Evolutionary conservation across 2,113 vertebrate genomes (phyloP), one percentile per base, ranked within the genome.

Genomic region (Salminus brasiliensis): DNA sequence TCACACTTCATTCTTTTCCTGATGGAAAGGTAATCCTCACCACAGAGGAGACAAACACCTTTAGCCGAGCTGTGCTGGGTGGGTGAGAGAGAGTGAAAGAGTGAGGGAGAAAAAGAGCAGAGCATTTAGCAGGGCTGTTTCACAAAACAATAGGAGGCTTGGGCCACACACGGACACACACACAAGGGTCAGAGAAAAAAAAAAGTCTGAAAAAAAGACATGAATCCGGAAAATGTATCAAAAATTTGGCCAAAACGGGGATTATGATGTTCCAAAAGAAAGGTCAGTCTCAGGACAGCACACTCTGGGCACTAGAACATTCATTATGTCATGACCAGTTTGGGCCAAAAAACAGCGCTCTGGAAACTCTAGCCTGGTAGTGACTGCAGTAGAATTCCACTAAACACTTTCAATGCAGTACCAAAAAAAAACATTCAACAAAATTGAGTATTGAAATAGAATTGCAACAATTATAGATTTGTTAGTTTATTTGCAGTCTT

Each of bases 1-100:
- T 89, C 89, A 89, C 89, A 90, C 88, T 88, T 89, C 85, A 87
- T 90, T 89, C 87, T 90, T 88, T 76, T 72, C 66, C 75, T 89
- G 88, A 90, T 90, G 82, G 89, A 90, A 88, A 90, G 87, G 88
- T 90, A 89, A 89, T 91, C 90, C 88, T 7, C 55, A 66, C 68
- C 29, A 49, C 83, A 65, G 29, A 70, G 66, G 74, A 91, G 83
- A 86, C 84, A 81, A 88, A 88, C 83, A 80, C 88, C 85, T 66
- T 52, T 82, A 78, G 59, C 78, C 68, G 39, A 74, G 67, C 67
- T 71, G 62, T 45, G 25, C 45, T 10, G 74, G 32, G 47, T 69
- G 60, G 60, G 67, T 63, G 62, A 59, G 63, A 67, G 77, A 69
- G 62, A 27, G 12, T 41, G 67, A 66, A 47, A 68, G 53, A 76